Evolutionary conservation across 2,888 invertebrate genomes (phyloP), one percentile per base, ranked within the genome.

Genomic region (Linnaemya vulpina): DNA sequence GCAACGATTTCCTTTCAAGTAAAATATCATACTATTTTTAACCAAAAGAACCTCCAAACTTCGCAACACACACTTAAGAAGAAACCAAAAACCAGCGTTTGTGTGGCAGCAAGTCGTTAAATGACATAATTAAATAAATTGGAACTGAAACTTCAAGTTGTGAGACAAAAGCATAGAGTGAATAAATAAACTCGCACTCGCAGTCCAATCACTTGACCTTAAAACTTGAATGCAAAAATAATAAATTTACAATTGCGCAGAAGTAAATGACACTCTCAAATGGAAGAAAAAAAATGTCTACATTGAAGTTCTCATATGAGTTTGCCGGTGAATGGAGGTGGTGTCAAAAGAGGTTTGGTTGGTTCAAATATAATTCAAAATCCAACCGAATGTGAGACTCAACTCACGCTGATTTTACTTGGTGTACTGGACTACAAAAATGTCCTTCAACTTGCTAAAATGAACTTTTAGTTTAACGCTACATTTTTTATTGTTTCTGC

Each of bases 151-250:
- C 13, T 25, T 11, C 25, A 71, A 51, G 8, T 43, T 30, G 17
- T 46, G 49, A 40, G 7, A 60, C 15, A 11, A 65, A 73, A 11
- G 22, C 0, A 38, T 25, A 20, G 8, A 22, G 15, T 25, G 1
- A 40, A 65, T 17, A 25, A 74, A 40, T 73, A 74, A 71, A 43
- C n/a, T 25, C 35, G 35, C 46, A 9, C 11, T 10, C 17, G 17
- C n/a, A 49, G 13, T 22, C 74, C 74, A 81, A 53, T 68, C 68
- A 68, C 80, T 81, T 81, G 74, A 75, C 80, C 80, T 75, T 75
- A 68, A 68, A 62, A 62, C 15, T 38, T 40, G 15, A 22, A 43
- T 30, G 62, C 9, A 81, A 60, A 74, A 68, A 68, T 68, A 62
- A 75, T 68, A 75, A 81, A 81, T 75, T 49, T 73, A 9, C 60